Conservation (phyloP, 1,140 invertebrate species). For the Macrotrachela quadricornifera region DNA sequence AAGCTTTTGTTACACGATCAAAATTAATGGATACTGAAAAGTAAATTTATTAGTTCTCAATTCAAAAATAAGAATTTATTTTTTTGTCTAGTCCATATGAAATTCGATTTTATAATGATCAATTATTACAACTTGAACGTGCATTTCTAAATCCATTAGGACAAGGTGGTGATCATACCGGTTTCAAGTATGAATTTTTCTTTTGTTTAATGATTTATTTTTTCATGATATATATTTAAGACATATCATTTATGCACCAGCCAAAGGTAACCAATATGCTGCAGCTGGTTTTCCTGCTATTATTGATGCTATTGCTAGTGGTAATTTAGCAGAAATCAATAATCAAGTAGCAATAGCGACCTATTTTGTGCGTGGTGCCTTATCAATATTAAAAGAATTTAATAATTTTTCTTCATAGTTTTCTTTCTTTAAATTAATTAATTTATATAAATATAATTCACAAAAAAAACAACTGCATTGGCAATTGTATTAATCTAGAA, state of each 20-base stretch:
- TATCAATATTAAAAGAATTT: not conserved
- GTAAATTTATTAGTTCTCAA: too few species aligned
- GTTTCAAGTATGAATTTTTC: not conserved
- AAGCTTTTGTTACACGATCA: too few species aligned
- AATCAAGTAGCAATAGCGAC: conserved; percentile 3
- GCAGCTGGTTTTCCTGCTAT: conserved; percentile 5
- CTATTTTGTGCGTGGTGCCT: conserved; percentile 1
- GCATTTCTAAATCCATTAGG: conserved; percentile 2
- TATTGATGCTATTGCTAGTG: conserved; percentile 1
- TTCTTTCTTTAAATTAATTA: too few species aligned
- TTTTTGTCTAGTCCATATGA: not conserved
- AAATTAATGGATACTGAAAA: too few species aligned
- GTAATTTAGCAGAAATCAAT: conserved; percentile 1
- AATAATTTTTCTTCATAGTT: too few species aligned
- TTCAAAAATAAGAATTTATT: not conserved
- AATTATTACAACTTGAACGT: conserved; percentile 1
- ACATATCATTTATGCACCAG: conserved; percentile 8
- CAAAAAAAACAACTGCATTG: too few species aligned
- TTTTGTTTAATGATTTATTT: not conserved
- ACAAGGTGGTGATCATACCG: not conserved
- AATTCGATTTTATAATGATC: conserved; percentile 4
- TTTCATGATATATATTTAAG: conserved; percentile 4
- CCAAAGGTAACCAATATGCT: conserved; percentile 1
- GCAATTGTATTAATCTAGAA: too few species aligned
- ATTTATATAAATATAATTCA: too few species aligned